Evolutionary conservation across 2,888 invertebrate genomes (phyloP).

Genomic region (Tillus elongatus): DNA sequence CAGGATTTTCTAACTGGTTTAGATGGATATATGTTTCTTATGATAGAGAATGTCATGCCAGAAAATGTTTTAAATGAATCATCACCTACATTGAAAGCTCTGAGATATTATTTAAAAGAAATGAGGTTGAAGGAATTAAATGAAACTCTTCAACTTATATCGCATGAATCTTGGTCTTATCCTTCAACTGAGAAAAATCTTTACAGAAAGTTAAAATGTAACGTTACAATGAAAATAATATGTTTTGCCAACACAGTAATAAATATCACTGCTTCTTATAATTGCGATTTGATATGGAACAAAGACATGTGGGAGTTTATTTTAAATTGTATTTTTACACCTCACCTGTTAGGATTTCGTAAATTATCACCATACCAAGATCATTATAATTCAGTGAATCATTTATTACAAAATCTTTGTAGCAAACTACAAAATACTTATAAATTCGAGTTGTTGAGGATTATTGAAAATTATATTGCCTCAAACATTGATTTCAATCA

Average conservation of each 20-base stretch:
- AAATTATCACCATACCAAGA: too few species aligned
- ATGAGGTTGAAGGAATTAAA: neutral
- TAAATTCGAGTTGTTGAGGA: too few species aligned
- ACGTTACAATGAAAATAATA: conserved; percentile 10
- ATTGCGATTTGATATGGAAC: conserved; percentile 6
- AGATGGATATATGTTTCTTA: conserved; percentile 34
- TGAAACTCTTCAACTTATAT: neutral
- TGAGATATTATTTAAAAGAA: conserved; percentile 26
- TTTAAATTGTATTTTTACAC: neutral
- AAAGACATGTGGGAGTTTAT: conserved; percentile 6
- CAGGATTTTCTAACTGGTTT: conserved; percentile 38
- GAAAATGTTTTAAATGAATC: conserved; percentile 8
- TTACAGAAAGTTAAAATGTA: conserved; percentile 6
- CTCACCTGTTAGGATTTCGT: conserved; percentile 1
- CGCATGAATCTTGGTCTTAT: too few species aligned
- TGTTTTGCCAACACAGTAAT: conserved; percentile 12
- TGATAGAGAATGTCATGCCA: conserved; percentile 23
- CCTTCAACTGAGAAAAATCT: neutral
- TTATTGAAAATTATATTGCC: too few species aligned
- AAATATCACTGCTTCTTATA: conserved; percentile 7
- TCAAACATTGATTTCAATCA: too few species aligned
- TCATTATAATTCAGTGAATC: too few species aligned
- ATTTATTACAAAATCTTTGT: too few species aligned
- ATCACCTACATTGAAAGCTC: conserved; percentile 18
- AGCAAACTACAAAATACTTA: too few species aligned